phyloP scores from a whole-genome alignment of 2,888 invertebrate species.

The Habroteleia sp. region DNA sequence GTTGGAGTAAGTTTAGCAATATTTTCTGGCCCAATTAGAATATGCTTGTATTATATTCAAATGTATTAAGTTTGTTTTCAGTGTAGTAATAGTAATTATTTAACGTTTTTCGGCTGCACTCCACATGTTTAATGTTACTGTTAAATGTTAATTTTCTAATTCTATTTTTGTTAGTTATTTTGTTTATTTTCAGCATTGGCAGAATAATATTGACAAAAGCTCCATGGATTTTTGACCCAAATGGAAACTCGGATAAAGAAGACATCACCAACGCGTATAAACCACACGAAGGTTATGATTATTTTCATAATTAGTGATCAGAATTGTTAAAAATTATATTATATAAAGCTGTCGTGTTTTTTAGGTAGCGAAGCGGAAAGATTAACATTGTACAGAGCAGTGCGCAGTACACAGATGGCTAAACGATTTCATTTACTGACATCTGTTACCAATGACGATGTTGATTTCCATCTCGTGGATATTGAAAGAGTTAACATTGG shows the following conservation, averaged over 20 bases:
- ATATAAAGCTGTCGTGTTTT: not conserved
- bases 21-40: no score
- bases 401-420: slow-evolving; percentile 85
- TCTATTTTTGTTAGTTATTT: no score
- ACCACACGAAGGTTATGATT: slow-evolving; percentile 83
- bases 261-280: slow-evolving; percentile 88
- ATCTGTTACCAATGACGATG: slow-evolving; percentile 83
- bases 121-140: no score
- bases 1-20: no score
- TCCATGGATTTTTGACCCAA: slow-evolving; percentile 87
- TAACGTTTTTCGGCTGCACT: no score
- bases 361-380: slow-evolving; percentile 87
- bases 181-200: slow-evolving; percentile 88
- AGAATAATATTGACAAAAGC: slow-evolving; percentile 88
- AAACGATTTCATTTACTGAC: slow-evolving; percentile 86
- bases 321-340: no score
- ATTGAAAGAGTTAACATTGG: slow-evolving; percentile 87
- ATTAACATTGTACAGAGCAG: slow-evolving; percentile 88
- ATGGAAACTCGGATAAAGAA: slow-evolving; percentile 87
- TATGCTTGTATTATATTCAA: no score
- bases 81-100: no score
- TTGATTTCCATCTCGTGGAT: slow-evolving; percentile 85
- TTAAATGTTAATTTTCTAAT: no score
- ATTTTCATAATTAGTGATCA: no score
- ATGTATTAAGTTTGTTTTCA: no score